These are phyloP conservation scores for Astyanax mexicanus DNA, from an alignment of 2,797 vertebrate species.

Conservation along the genomic window DNA sequence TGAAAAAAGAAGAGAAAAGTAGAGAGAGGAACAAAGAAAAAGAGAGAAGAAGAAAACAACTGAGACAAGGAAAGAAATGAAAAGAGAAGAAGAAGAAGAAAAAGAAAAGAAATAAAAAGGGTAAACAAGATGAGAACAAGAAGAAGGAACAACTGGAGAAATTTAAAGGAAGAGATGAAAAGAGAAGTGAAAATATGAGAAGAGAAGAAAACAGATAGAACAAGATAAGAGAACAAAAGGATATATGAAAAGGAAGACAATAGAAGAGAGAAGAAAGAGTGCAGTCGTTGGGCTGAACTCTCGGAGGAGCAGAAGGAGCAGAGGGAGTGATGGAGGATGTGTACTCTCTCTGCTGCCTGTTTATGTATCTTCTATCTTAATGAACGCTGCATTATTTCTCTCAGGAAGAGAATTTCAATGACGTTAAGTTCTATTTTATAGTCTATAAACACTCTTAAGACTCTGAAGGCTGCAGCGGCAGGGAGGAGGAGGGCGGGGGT, in stretches of 20 bases:
- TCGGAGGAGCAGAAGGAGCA: slow-evolving; percentile 41
- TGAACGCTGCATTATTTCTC: slow-evolving; percentile 63
- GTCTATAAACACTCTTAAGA: slow-evolving; percentile 65
- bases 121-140: not conserved
- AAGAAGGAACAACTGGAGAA: not conserved
- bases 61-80: no score
- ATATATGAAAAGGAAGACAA: slow-evolving; percentile 21
- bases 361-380: slow-evolving; percentile 64
- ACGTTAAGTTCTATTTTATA: slow-evolving; percentile 62
- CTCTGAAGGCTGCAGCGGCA: slow-evolving; percentile 47
- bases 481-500: slow-evolving; percentile 14
- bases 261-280: slow-evolving; percentile 39
- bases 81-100: not conserved
- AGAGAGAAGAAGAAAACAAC: no score
- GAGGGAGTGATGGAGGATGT: slow-evolving; percentile 48
- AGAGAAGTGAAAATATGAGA: not conserved
- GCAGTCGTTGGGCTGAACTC: slow-evolving; percentile 25
- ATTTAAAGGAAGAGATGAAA: not conserved
- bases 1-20: not conserved
- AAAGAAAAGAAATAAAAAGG: not conserved
- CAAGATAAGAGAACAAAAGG: slow-evolving; percentile 21
- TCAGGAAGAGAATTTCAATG: slow-evolving; percentile 60
- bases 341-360: slow-evolving; percentile 59
- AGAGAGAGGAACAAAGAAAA: not conserved
- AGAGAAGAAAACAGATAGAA: not conserved